Conservation (phyloP, 1,140 invertebrate genomes). For the Temnothorax nylanderi region DNA sequence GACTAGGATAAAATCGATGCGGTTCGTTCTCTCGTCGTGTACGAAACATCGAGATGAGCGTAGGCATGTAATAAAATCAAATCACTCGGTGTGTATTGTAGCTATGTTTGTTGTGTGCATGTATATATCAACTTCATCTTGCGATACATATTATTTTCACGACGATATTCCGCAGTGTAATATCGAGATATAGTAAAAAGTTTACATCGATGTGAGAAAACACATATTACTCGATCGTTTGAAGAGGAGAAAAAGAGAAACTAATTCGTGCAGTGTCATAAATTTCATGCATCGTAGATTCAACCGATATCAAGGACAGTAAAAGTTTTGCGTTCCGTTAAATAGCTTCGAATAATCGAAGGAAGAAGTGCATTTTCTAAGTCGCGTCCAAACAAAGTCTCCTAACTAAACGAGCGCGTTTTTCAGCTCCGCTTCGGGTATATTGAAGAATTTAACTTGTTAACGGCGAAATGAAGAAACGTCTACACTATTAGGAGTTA, state of each 20-base stretch:
- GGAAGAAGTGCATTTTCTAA: conserved; percentile 17
- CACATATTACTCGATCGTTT: conserved; percentile 31
- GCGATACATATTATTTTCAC: conserved; percentile 26
- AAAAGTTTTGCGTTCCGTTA: neutral
- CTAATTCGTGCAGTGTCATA: conserved; percentile 1
- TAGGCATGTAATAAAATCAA: conserved; percentile 31
- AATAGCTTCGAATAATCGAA: neutral
- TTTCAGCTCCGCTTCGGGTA: neutral
- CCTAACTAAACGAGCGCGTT: conserved; percentile 16
- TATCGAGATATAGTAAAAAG: conserved; percentile 34
- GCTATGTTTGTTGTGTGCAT: neutral
- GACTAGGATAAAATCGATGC: conserved; percentile 77
- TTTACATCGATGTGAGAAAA: conserved; percentile 42
- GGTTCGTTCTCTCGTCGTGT: neutral
- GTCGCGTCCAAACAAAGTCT: neutral
- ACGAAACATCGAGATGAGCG: conserved; percentile 46
- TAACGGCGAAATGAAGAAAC: conserved; percentile 34
- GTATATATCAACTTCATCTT: conserved; percentile 23
- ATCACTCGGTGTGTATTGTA: neutral
- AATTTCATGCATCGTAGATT: conserved; percentile 40
- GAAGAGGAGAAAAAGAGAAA: conserved; percentile 16
- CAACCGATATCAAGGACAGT: neutral
- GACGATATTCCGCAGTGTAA: conserved; percentile 26
- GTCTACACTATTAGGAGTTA: conserved; percentile 24
- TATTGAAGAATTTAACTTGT: conserved; percentile 1